Percentiles rank a stretch among this genome's conserved stretches.
phyloP scores from a whole-genome alignment of 2,797 vertebrate genomes.

The Strix occidentalis region DNA sequence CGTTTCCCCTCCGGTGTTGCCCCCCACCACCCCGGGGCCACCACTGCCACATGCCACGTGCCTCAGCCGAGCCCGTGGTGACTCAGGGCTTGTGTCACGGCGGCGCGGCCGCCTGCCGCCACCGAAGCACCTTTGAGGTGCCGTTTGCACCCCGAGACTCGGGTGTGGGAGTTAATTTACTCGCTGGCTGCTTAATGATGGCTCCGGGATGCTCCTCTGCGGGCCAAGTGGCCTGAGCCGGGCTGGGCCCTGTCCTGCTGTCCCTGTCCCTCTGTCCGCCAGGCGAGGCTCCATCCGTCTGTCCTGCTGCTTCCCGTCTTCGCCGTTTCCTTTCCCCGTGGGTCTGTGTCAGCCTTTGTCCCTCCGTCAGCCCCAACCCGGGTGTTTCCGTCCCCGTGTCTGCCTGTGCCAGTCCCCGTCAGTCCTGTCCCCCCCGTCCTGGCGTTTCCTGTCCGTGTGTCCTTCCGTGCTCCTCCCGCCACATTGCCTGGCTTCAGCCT shows the following conservation, averaged over 20 bases:
- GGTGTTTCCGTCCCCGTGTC: background rate
- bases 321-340: background rate
- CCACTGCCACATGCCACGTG: too few species aligned
- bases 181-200: fast-evolving
- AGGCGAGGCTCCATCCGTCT: background rate
- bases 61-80: background rate
- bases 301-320: conserved; percentile 36
- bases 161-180: background rate
- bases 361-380: background rate
- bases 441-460: background rate
- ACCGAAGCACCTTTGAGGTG: background rate
- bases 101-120: fast-evolving
- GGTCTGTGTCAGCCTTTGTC: conserved; percentile 30
- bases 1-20: background rate
- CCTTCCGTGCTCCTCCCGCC: background rate
- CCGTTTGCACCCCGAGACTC: background rate
- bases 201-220: background rate
- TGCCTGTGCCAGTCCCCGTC: background rate
- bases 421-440: background rate
- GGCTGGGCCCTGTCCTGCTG: background rate
- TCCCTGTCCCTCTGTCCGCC: background rate
- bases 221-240: fast-evolving
- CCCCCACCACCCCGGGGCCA: fast-evolving
- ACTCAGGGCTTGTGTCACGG: fast-evolving
- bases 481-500: background rate